Base-by-base conservation (phyloP, 2,113 vertebrate genomes). In the Potamarius usumacintae region DNA sequence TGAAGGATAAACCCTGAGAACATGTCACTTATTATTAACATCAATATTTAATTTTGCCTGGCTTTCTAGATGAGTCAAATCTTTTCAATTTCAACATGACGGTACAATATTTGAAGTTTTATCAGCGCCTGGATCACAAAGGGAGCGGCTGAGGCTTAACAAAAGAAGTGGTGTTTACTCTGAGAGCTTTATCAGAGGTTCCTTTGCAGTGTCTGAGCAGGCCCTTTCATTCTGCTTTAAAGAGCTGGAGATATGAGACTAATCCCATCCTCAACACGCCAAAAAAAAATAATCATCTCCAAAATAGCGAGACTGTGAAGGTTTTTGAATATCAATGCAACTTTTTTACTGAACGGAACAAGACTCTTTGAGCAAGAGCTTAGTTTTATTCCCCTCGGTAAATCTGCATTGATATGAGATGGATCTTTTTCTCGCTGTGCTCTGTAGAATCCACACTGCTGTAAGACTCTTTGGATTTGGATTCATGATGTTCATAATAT, bases 131-230 rank as follows among this genome's bases (percentile, higher is more conserved):
- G 9, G 67, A 81, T 52, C 67, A 78, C 57, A 86, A 88, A 78
- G 84, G 69, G 5, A 67, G 42, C 60, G 22, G 53, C 30, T 25
- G 48, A 85, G 50, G 77, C 77, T 62, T 62, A 76, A 71, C 18
- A 63, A 81, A 74, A 71, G 30, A 85, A 62, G 80, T 65, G 62
- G 81, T 86, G 85, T 88, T 83, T 88, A 83, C 88, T 48, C 42
- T 89, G 53, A 27, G 86, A 34, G 30, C 52, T 76, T 86, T 87
- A 89, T 89, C 87, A 71, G 82, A 48, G 67, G 74, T 85, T 85
- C 79, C 86, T 82, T n/a, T 48, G 34, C 78, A 5, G 83, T 7
- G 25, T 27, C 65, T 42, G 17, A 65, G 18, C 88, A 67, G 82
- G 80, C 17, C 42, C 72, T 55, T 67, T 67, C 83, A 7, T 22